Evolutionary conservation across 1,140 invertebrate genomes (phyloP).

Genomic region (Drosophila teissieri): DNA sequence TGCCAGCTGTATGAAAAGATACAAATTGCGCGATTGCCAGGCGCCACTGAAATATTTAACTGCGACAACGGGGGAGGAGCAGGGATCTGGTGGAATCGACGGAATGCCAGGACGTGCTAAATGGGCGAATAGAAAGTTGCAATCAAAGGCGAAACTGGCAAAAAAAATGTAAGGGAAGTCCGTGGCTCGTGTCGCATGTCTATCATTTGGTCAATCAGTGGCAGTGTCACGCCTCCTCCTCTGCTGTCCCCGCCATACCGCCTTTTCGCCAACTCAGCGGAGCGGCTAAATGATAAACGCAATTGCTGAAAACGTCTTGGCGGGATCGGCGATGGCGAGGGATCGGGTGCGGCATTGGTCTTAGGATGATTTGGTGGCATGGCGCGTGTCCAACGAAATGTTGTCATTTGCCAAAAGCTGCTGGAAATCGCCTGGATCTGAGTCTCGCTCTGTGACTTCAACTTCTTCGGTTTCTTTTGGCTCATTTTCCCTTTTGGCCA

Average conservation of each 20-base stretch:
- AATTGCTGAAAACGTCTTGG: conserved; percentile 50
- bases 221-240: conserved; percentile 37
- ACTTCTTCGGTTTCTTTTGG: conserved; percentile 28
- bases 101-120: conserved; percentile 67
- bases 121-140: conserved; percentile 70
- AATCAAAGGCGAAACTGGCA: conserved; percentile 65
- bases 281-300: conserved; percentile 72
- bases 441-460: conserved; percentile 18
- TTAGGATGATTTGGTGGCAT: conserved; percentile 79
- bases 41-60: conserved; percentile 61
- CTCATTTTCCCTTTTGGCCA: conserved; percentile 66
- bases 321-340: conserved; percentile 4
- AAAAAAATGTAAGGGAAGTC: conserved; percentile 52
- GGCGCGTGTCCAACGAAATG: conserved; percentile 77
- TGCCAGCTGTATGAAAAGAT: conserved; percentile 38
- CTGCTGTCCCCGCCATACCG: background rate
- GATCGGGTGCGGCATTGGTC: conserved; percentile 9
- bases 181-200: conserved; percentile 55
- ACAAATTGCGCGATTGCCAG: conserved; percentile 64
- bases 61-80: conserved; percentile 1
- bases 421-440: conserved; percentile 51
- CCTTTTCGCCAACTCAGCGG: conserved; percentile 23
- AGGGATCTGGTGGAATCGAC: conserved; percentile 31
- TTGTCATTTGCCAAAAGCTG: conserved; percentile 70
- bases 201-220: conserved; percentile 79